Percentiles rank a stretch among this genome's conserved stretches.
Conservation (phyloP, 2,113 vertebrate species). For the Nyctibius bracteatus region DNA sequence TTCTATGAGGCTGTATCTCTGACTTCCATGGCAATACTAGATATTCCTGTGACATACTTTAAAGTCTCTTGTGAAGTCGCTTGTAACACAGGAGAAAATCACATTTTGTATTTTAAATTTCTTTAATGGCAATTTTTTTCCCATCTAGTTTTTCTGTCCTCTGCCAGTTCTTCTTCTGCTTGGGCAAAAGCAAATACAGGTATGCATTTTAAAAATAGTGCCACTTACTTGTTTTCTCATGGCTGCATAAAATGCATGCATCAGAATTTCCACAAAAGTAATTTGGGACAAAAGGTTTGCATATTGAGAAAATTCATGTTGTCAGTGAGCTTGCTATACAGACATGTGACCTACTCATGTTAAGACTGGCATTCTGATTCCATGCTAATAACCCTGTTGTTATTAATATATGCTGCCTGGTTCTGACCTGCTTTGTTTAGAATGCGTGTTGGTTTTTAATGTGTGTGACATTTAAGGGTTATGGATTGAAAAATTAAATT, state of each 20-base stretch:
- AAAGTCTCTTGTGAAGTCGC: neutral
- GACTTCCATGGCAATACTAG: neutral
- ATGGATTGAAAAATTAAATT: conserved; percentile 38
- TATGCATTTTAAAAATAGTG: neutral
- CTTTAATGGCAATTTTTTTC: neutral
- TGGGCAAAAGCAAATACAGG: neutral
- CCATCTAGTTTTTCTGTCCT: neutral
- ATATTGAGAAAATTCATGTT: neutral
- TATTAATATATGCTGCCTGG: conserved; percentile 29
- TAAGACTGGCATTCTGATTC: conserved; percentile 28
- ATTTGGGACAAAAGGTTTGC: neutral
- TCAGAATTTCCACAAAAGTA: neutral
- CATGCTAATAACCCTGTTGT: conserved; percentile 11
- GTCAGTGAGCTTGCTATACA: neutral
- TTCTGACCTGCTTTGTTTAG: conserved; percentile 47
- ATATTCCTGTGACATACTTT: neutral
- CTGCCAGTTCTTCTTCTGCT: neutral
- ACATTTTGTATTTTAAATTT: neutral
- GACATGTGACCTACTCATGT: neutral
- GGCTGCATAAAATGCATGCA: neutral
- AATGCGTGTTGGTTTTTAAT: conserved; percentile 39
- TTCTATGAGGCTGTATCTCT: neutral
- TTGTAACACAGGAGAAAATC: neutral
- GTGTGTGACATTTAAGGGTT: neutral
- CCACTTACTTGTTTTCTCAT: neutral